These are phyloP conservation scores for Crocodylus rhombifer DNA, from an alignment of 2,797 vertebrate genomes.

Conservation along the genomic window DNA sequence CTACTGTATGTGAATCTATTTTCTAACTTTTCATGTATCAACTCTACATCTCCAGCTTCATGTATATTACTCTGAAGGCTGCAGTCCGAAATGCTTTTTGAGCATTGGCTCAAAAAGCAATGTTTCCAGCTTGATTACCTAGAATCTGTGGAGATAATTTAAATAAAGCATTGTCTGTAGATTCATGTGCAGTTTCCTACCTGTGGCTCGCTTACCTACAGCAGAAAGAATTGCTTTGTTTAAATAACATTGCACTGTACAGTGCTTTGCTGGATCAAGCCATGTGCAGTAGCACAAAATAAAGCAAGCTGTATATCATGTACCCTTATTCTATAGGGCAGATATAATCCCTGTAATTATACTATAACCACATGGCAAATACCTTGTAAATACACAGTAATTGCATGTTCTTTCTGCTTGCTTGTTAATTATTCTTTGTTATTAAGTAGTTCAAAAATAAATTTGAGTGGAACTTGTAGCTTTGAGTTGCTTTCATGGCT, in stretches of 20 bases:
- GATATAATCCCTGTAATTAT: conserved; percentile 24
- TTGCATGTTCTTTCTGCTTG: conserved; percentile 30
- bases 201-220: background rate
- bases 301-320: background rate
- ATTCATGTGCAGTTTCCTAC: background rate
- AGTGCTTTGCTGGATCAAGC: background rate
- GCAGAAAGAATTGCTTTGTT: background rate
- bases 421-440: conserved; percentile 41
- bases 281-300: background rate
- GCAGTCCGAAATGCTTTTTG: background rate
- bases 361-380: background rate
- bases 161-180: background rate
- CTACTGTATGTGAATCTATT: background rate
- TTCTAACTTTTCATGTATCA: background rate
- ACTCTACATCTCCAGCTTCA: background rate
- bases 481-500: conserved; percentile 3
- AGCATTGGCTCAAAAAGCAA: background rate
- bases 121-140: background rate
- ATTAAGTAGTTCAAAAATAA: conserved; percentile 48
- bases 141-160: accelerated
- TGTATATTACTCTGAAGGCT: background rate
- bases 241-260: accelerated
- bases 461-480: conserved; percentile 37
- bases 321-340: background rate
- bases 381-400: background rate